A percentile compares a stretch with the other conserved stretches of the same genome.
phyloP scores from a whole-genome alignment of 2,797 vertebrate species.

The Coilia nasus region DNA sequence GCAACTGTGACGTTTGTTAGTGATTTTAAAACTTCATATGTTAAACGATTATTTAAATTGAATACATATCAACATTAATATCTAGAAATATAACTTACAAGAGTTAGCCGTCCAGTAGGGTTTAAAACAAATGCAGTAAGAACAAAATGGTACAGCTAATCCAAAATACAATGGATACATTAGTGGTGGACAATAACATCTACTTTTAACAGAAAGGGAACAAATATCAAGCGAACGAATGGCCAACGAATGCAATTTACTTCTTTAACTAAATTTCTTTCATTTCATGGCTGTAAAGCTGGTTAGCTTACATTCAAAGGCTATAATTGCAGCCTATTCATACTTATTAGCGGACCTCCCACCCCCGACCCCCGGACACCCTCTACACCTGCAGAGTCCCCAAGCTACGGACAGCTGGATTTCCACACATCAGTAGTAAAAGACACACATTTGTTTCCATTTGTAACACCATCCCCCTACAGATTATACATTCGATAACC shows the following conservation, averaged over 20 bases:
- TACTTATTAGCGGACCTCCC: constrained; percentile 61
- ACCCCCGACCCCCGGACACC: constrained; percentile 71
- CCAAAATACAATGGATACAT: not conserved
- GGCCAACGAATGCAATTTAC: not conserved
- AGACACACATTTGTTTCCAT: constrained; percentile 87
- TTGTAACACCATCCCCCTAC: constrained; percentile 82
- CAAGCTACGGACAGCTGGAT: constrained; percentile 80
- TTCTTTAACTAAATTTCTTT: not conserved
- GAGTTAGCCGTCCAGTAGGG: too few species aligned
- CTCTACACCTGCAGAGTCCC: constrained; percentile 82
- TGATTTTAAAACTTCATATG: too few species aligned
- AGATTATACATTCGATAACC: constrained; percentile 82
- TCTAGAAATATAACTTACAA: too few species aligned
- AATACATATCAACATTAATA: too few species aligned
- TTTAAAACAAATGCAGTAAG: too few species aligned
- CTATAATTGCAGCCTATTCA: constrained; percentile 23
- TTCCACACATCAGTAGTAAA: constrained; percentile 83
- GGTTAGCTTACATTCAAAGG: constrained; percentile 5
- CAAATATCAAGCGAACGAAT: not conserved
- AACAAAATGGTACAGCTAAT: too few species aligned
- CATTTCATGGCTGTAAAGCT: constrained; percentile 17
- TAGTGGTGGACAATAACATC: not conserved
- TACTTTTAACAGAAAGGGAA: not conserved
- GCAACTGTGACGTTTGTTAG: too few species aligned
- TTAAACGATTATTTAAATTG: too few species aligned